Conservation (phyloP, 2,888 invertebrate genomes). For the Hydrotaea cyrtoneurina region DNA sequence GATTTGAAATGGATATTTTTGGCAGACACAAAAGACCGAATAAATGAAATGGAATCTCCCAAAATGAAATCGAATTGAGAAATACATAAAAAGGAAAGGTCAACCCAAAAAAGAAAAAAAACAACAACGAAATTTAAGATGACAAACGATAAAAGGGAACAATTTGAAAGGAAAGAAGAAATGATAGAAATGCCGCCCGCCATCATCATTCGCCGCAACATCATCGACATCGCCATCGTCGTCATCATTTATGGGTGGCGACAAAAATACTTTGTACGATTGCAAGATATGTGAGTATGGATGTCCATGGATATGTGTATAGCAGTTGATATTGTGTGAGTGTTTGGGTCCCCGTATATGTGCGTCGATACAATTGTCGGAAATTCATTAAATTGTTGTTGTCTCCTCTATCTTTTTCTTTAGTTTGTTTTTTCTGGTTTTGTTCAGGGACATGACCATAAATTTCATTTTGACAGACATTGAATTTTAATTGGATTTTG, state of each 20-base stretch:
- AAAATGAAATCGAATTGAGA: neutral
- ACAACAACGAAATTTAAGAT: constrained; percentile 38
- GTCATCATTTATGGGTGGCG: constrained; percentile 41
- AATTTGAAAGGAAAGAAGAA: constrained; percentile 3
- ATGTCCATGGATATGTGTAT: neutral
- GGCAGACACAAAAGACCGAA: neutral
- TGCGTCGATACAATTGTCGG: constrained; percentile 22
- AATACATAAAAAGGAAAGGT: constrained; percentile 8
- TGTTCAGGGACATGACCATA: constrained; percentile 59
- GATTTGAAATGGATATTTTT: constrained; percentile 35
- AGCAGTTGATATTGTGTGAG: neutral
- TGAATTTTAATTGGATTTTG: constrained; percentile 66
- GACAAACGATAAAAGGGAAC: constrained; percentile 18
- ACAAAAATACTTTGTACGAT: constrained; percentile 64
- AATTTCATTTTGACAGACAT: constrained; percentile 68
- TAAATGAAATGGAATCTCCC: neutral
- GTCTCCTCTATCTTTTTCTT: constrained; percentile 14
- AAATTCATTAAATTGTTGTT: constrained; percentile 47
- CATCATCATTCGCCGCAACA: neutral
- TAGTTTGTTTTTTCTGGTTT: constrained; percentile 34
- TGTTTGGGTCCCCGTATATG: neutral
- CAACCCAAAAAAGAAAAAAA: too few species aligned
- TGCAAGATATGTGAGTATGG: constrained; percentile 22
- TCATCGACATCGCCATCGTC: neutral
- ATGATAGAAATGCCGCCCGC: constrained; percentile 34